Conservation (phyloP, 2,113 vertebrate genomes). For the Charadrius vociferus region DNA sequence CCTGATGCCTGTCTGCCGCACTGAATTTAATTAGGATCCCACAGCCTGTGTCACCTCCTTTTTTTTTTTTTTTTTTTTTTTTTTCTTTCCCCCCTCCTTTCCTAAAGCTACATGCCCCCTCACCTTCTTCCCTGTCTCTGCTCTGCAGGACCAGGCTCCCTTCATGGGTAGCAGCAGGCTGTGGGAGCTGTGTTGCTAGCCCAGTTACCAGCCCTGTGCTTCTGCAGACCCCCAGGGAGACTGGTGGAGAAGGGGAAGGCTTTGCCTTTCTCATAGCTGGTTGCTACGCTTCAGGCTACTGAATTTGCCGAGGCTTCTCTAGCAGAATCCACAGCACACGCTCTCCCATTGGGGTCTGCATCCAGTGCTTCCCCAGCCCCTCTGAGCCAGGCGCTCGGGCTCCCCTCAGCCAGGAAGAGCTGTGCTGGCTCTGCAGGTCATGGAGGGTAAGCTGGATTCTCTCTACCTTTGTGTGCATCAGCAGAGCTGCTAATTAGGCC, state of each 20-base stretch:
- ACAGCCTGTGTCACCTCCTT: neutral
- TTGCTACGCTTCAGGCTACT: neutral
- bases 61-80: too few species aligned
- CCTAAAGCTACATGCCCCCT: neutral
- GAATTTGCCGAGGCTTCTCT: neutral
- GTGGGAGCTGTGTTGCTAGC: neutral
- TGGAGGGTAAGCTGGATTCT: constrained; percentile 67
- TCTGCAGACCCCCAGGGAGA: neutral
- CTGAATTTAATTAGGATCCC: neutral
- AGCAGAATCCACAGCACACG: neutral
- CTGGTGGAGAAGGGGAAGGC: neutral
- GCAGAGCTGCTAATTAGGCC: constrained; percentile 68
- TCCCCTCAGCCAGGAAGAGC: neutral
- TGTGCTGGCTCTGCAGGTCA: constrained; percentile 61
- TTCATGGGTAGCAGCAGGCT: neutral
- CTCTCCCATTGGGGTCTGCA: neutral
- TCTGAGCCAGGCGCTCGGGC: neutral
- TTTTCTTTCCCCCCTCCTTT: too few species aligned
- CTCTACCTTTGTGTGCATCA: constrained; percentile 60
- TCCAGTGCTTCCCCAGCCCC: neutral
- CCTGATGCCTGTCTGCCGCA: neutral
- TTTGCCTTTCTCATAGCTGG: neutral
- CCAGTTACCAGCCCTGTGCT: neutral
- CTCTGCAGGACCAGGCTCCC: neutral
- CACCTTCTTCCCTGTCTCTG: neutral